phyloP scores from a whole-genome alignment of 2,888 invertebrate species.

The Ochropleura plecta region DNA sequence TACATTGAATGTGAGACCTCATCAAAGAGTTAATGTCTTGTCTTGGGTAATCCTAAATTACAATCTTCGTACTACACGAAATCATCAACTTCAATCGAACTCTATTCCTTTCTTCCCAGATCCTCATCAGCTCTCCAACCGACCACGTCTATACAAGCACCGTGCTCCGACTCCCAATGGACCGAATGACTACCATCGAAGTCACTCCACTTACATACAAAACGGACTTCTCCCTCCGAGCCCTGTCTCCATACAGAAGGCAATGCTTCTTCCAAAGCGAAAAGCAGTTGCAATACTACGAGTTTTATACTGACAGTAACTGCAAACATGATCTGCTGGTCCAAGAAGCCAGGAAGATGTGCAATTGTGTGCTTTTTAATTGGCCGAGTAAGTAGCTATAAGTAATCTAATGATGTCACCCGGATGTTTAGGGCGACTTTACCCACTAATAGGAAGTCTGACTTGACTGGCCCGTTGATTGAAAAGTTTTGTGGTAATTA shows the following conservation, averaged over 20 bases:
- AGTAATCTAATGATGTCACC: not conserved
- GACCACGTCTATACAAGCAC: slow-evolving; percentile 86
- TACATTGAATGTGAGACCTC: no score
- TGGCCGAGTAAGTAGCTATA: slow-evolving; percentile 83
- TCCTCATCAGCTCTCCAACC: slow-evolving; percentile 84
- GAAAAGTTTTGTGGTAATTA: no score
- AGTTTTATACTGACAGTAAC: slow-evolving; percentile 89
- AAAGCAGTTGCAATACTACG: slow-evolving; percentile 79
- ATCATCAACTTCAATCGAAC: no score
- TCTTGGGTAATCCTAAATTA: no score
- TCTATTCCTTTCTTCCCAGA: slow-evolving; percentile 66
- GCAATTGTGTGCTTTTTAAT: slow-evolving; percentile 85
- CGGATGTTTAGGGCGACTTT: not conserved
- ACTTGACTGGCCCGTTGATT: no score
- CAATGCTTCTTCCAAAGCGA: slow-evolving; percentile 88
- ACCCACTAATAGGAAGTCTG: not conserved
- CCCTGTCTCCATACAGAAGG: slow-evolving; percentile 78
- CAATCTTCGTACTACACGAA: not conserved
- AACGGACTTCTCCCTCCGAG: slow-evolving; percentile 79
- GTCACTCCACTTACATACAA: slow-evolving; percentile 85
- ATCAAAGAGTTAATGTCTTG: no score
- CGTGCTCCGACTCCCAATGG: slow-evolving; percentile 85
- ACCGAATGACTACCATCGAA: slow-evolving; percentile 86
- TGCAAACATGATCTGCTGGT: slow-evolving; percentile 89
- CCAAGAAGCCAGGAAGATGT: slow-evolving; percentile 82